Evolutionary conservation across 2,797 vertebrate genomes (phyloP).

Genomic region (Acipenser oxyrinchus): DNA sequence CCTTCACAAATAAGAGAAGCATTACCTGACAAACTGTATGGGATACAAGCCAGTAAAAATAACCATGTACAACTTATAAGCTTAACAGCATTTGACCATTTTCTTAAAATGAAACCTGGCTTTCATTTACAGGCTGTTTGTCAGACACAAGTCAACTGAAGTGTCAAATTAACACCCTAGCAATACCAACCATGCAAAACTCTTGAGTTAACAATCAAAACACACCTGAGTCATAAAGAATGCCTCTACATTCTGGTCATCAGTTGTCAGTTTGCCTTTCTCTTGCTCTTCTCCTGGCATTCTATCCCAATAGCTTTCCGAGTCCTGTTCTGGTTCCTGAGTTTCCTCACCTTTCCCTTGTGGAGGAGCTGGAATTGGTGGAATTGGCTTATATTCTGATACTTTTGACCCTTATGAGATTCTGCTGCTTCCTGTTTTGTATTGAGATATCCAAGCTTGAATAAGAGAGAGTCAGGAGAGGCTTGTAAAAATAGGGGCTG

Average conservation of each 20-base stretch:
- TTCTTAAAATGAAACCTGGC: no score
- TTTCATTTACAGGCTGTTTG: no score
- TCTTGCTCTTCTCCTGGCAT: not conserved
- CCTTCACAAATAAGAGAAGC: constrained; percentile 30
- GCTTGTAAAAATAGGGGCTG: constrained; percentile 25
- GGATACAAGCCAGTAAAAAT: no score
- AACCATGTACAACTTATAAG: no score
- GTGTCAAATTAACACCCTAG: no score
- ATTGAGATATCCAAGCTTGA: not conserved
- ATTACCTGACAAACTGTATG: no score
- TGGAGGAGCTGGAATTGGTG: constrained; percentile 8
- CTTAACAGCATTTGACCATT: no score
- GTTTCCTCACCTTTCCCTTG: constrained; percentile 10
- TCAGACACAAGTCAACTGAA: no score
- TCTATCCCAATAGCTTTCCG: not conserved
- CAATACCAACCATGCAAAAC: no score
- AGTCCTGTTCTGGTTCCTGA: not conserved
- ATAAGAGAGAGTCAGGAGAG: not conserved
- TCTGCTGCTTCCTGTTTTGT: not conserved
- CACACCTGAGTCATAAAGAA: constrained; percentile 78
- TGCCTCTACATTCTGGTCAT: constrained; percentile 31
- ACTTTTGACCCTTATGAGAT: not conserved
- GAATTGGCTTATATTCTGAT: not conserved
- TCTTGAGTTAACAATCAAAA: no score
- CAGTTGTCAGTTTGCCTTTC: not conserved